Conservation (phyloP, 2,888 invertebrate species). For the Drosophila meridionalis region DNA sequence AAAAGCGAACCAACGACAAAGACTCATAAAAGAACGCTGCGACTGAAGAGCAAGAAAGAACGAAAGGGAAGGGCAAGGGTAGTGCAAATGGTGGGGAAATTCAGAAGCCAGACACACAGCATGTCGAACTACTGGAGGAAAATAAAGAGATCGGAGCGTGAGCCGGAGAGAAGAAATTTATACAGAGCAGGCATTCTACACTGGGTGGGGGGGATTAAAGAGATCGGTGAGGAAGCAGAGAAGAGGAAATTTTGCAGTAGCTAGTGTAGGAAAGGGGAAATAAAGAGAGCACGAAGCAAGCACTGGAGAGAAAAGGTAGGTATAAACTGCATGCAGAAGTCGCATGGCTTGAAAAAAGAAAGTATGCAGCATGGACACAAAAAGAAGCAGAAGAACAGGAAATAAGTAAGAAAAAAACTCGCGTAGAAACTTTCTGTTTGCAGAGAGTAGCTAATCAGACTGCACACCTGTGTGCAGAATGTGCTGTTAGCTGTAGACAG, state of each 20-base stretch:
- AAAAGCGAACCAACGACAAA: conserved; percentile 51
- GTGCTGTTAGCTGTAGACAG: conserved; percentile 22
- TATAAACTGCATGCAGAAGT: conserved; percentile 59
- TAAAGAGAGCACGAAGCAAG: conserved; percentile 12
- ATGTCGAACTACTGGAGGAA: not conserved
- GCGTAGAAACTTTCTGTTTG: conserved; percentile 63
- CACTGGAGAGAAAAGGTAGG: conserved; percentile 11
- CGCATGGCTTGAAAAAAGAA: conserved; percentile 67
- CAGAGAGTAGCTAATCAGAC: conserved; percentile 13
- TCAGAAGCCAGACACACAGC: not conserved
- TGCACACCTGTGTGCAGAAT: conserved; percentile 10
- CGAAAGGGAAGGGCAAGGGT: conserved; percentile 16
- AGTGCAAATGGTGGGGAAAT: not conserved
- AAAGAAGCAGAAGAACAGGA: conserved; percentile 12
- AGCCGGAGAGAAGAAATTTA: not conserved
- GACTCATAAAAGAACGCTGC: conserved; percentile 16
- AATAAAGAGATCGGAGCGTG: not conserved
- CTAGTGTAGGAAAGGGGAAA: too few relatives aligned
- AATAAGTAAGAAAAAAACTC: conserved; percentile 34
- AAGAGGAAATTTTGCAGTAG: not conserved
- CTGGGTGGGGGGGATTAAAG: not conserved
- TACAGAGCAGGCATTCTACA: not conserved
- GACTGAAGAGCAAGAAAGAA: conserved; percentile 27
- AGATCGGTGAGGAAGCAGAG: not conserved
- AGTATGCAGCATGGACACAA: conserved; percentile 42